These are phyloP conservation scores for Perognathus longimembris DNA, from an alignment of 2,113 vertebrate genomes.

Conservation along the genomic window DNA sequence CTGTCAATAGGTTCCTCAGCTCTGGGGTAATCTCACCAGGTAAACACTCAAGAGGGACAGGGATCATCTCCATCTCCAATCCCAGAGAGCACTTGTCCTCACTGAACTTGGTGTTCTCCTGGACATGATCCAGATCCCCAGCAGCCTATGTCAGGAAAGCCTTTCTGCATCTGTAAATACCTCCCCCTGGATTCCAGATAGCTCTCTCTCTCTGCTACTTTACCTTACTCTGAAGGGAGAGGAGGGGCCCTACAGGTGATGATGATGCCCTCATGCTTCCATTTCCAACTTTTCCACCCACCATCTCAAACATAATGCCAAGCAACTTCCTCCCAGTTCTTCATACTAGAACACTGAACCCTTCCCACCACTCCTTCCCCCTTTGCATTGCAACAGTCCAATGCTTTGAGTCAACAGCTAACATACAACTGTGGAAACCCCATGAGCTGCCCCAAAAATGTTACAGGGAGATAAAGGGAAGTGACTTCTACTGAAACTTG, in stretches of 20 bases:
- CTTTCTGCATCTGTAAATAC: neutral
- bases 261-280: neutral
- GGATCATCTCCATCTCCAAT: neutral
- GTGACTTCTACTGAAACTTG: neutral
- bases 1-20: neutral
- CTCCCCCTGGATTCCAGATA: neutral
- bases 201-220: accelerated
- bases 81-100: neutral
- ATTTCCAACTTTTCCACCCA: neutral
- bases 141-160: neutral
- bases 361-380: neutral
- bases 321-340: neutral
- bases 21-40: neutral
- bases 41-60: neutral
- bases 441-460: neutral
- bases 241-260: neutral
- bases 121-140: neutral
- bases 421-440: neutral
- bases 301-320: neutral
- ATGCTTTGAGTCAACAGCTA: neutral
- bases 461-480: neutral
- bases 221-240: neutral
- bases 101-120: neutral
- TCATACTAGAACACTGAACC: neutral
- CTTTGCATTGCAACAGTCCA: neutral